These are phyloP conservation scores for Diorhabda sublineata DNA, from an alignment of 1,140 invertebrate species.

Conservation along the genomic window DNA sequence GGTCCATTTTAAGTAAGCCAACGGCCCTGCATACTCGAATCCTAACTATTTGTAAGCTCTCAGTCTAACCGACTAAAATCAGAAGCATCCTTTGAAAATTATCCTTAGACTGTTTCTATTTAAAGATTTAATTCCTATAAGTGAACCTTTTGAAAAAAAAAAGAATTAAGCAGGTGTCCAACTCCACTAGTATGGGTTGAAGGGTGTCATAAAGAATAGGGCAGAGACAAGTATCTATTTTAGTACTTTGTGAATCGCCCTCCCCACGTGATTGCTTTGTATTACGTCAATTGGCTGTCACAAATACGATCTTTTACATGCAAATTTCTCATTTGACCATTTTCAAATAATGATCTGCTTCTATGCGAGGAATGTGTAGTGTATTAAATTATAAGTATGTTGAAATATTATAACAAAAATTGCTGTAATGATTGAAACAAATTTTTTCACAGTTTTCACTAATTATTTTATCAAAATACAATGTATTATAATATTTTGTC, in stretches of 20 bases:
- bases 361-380: not conserved
- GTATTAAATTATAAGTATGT: too few relatives aligned
- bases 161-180: slow-evolving; percentile 12
- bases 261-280: slow-evolving; percentile 44
- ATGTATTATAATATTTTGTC: too few relatives aligned
- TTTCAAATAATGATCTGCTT: slow-evolving; percentile 11
- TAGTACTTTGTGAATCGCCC: slow-evolving; percentile 38
- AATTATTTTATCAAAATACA: too few relatives aligned
- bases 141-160: not conserved
- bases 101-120: not conserved
- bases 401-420: too few relatives aligned
- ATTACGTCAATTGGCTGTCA: slow-evolving; percentile 44
- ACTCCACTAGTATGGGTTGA: slow-evolving; percentile 6
- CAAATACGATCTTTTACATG: slow-evolving; percentile 43
- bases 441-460: too few relatives aligned
- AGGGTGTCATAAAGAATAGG: slow-evolving; percentile 1
- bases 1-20: slow-evolving; percentile 3
- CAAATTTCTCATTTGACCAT: slow-evolving; percentile 38
- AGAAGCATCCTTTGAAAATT: not conserved
- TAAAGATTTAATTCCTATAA: not conserved
- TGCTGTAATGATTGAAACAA: too few relatives aligned
- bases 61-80: not conserved
- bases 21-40: slow-evolving; percentile 3
- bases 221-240: slow-evolving; percentile 39
- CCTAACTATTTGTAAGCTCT: not conserved